Percentiles rank a stretch among this genome's conserved stretches.
These are phyloP conservation scores for Telmatochromis sp. DNA, from an alignment of 2,113 vertebrate species.

Conservation along the genomic window DNA sequence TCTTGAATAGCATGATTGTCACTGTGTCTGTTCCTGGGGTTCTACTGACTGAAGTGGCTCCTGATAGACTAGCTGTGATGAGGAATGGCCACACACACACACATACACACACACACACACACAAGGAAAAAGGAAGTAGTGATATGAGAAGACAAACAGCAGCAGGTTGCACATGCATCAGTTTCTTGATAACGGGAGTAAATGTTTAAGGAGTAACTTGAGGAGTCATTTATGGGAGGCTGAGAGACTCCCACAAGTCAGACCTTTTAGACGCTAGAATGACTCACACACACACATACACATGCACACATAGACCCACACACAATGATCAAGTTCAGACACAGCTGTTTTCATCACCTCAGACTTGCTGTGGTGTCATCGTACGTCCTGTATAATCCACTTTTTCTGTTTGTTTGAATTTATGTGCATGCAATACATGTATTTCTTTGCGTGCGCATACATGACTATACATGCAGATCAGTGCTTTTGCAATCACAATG, in stretches of 20 bases:
- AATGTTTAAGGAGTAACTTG: not conserved
- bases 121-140: not conserved
- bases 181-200: not conserved
- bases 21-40: not conserved
- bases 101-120: not conserved
- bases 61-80: not conserved
- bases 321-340: constrained; percentile 27
- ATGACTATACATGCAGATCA: not conserved
- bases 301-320: not conserved
- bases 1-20: not conserved
- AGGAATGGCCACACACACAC: not conserved
- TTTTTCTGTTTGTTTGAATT: not conserved
- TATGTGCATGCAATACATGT: not conserved
- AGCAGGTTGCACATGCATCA: not conserved
- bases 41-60: not conserved
- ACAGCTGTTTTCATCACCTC: not conserved
- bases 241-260: not conserved
- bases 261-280: not conserved
- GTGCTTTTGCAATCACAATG: constrained; percentile 11
- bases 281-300: constrained; percentile 1
- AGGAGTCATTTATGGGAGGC: not conserved
- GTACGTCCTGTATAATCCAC: not conserved
- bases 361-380: not conserved
- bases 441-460: not conserved
- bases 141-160: not conserved